A percentile compares a stretch with the other conserved stretches of the same genome.
Conservation (phyloP, 2,888 invertebrate species). For the Athetis lepigone region DNA sequence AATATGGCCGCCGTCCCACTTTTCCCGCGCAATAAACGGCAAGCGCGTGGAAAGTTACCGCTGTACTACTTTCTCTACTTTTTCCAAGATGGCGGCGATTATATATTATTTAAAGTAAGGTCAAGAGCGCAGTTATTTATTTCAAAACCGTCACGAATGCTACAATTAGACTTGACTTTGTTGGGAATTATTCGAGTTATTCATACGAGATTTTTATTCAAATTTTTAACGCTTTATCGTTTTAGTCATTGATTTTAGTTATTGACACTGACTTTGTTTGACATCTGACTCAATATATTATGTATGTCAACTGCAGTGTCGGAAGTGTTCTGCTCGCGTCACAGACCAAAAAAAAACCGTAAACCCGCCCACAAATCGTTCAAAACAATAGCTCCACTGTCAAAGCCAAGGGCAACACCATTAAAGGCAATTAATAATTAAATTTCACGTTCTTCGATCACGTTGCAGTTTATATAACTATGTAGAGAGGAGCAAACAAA, state of each 20-base stretch:
- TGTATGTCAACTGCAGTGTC: conserved; percentile 4
- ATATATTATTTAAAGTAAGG: conserved; percentile 80
- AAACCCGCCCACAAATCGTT: conserved; percentile 17
- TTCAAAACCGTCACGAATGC: conserved; percentile 56
- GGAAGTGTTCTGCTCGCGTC: neutral
- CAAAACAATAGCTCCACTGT: conserved; percentile 48
- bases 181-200: conserved; percentile 28
- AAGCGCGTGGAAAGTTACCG: conserved; percentile 89
- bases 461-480: conserved; percentile 88
- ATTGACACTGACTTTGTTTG: conserved; percentile 42
- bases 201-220: conserved; percentile 32
- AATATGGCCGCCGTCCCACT: conserved; percentile 88
- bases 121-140: conserved; percentile 77
- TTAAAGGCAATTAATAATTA: conserved; percentile 75
- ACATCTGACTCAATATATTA: neutral
- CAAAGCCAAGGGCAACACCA: conserved; percentile 72
- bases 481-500: conserved; percentile 80
- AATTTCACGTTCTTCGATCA: conserved; percentile 83
- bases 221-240: conserved; percentile 35
- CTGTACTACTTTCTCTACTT: conserved; percentile 90
- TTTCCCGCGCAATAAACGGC: conserved; percentile 87
- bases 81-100: conserved; percentile 88
- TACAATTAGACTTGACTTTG: conserved; percentile 48
- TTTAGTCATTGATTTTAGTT: conserved; percentile 47
- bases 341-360: conserved; percentile 8